Evolutionary conservation across 2,797 vertebrate genomes (phyloP).

Genomic region (Semaprochilodus insignis): DNA sequence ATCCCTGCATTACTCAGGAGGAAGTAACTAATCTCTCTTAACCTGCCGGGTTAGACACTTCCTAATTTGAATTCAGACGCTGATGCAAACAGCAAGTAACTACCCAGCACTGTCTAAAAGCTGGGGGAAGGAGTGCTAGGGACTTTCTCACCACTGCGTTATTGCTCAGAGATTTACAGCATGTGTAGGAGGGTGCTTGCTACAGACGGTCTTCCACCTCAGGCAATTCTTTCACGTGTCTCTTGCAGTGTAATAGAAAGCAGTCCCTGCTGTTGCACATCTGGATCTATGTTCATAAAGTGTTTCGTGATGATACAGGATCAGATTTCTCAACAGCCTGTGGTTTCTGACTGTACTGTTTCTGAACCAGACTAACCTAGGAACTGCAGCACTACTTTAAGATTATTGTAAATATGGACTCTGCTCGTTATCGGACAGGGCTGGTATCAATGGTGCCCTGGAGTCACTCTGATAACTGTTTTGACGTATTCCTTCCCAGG

Average conservation of each 20-base stretch:
- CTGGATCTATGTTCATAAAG: not conserved
- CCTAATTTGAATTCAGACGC: constrained; percentile 38
- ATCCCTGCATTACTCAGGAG: constrained; percentile 26
- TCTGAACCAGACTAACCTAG: not conserved
- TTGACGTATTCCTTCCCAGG: constrained; percentile 14
- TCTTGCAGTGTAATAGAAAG: not conserved
- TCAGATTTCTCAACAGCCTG: not conserved
- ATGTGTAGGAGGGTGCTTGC: not conserved
- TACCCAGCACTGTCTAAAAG: not conserved
- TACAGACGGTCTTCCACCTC: not conserved
- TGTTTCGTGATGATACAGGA: not conserved
- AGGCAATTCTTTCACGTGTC: not conserved
- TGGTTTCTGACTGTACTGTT: constrained; percentile 6
- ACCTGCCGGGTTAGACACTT: constrained; percentile 16
- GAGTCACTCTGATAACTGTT: constrained; percentile 13
- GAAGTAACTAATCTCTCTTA: constrained; percentile 52
- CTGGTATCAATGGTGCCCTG: constrained; percentile 3
- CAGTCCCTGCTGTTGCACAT: not conserved
- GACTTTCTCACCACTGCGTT: constrained; percentile 31
- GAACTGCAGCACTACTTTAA: not conserved
- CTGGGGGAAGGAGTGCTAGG: constrained; percentile 6
- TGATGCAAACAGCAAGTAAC: constrained; percentile 31
- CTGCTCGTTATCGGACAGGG: not conserved
- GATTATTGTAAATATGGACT: not conserved
- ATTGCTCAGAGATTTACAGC: constrained; percentile 4